A percentile compares a stretch with the other conserved stretches of the same genome.
These are phyloP conservation scores for Pissodes strobi DNA, from an alignment of 1,140 invertebrate species.

Conservation along the genomic window DNA sequence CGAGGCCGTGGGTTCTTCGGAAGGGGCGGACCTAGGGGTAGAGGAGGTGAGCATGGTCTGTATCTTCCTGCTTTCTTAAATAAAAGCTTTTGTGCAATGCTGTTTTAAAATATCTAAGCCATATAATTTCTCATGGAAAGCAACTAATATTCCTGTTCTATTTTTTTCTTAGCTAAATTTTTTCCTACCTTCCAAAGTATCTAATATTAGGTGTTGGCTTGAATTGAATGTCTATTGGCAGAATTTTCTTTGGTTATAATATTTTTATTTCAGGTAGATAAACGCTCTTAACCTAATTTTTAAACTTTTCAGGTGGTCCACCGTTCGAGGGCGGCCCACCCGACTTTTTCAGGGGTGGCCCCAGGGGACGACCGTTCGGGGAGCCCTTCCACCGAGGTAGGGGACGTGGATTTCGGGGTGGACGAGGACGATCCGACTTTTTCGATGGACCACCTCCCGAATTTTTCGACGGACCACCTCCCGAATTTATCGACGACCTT, in stretches of 20 bases:
- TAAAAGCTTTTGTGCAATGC: neutral
- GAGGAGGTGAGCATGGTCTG: constrained; percentile 37
- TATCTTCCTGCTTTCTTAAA: neutral
- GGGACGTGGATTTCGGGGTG: constrained; percentile 16
- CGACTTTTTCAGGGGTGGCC: constrained; percentile 44
- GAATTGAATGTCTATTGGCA: no score
- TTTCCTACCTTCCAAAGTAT: no score
- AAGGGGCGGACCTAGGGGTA: constrained; percentile 57
- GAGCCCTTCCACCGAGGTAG: constrained; percentile 1
- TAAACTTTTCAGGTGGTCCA: constrained; percentile 36
- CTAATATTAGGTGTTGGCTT: no score
- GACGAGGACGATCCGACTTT: constrained; percentile 11
- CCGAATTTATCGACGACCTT: no score
- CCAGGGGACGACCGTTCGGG: constrained; percentile 23
- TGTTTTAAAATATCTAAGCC: neutral
- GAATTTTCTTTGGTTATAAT: no score
- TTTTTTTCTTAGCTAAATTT: no score
- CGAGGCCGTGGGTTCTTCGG: constrained; percentile 49
- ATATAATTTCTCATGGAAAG: neutral
- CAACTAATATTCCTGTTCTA: no score
- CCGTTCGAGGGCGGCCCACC: constrained; percentile 46
- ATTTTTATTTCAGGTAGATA: neutral
- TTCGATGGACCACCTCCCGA: constrained; percentile 19
- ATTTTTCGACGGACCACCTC: constrained; percentile 20
- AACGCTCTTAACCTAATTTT: no score